phyloP scores from a whole-genome alignment of 2,888 invertebrate genomes.

The Steinernema carpocapsae region DNA sequence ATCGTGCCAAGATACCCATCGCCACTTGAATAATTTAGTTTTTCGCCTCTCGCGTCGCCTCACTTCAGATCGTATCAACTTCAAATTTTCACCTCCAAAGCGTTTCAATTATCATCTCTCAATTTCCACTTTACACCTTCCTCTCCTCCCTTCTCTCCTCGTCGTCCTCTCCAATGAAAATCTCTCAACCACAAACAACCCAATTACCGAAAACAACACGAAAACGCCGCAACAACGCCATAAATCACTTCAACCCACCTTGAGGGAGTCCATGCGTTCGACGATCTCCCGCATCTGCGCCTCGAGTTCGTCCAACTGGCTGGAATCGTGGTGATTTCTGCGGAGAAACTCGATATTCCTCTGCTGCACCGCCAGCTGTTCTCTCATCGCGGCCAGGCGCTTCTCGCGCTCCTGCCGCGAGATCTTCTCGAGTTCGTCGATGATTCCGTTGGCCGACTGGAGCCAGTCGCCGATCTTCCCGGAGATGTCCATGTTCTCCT shows the following conservation, averaged over 20 bases:
- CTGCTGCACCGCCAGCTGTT: conserved; percentile 29
- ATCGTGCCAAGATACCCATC: too few species aligned
- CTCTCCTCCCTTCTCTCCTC: too few species aligned
- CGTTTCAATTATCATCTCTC: too few species aligned
- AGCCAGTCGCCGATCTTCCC: conserved; percentile 39
- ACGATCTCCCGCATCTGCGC: conserved; percentile 29
- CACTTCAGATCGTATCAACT: too few species aligned
- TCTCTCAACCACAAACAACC: too few species aligned
- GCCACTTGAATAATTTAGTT: too few species aligned
- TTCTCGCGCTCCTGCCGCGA: conserved; percentile 32
- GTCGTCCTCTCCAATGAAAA: too few species aligned
- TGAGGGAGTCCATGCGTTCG: conserved; percentile 32
- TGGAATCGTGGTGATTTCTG: conserved; percentile 32
- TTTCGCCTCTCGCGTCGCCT: too few species aligned
- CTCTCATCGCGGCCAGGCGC: conserved; percentile 9
- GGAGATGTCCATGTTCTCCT: conserved; percentile 45
- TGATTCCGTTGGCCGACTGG: conserved; percentile 46
- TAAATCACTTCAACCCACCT: neutral
- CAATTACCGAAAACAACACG: too few species aligned
- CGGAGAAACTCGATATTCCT: conserved; percentile 27
- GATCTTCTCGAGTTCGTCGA: conserved; percentile 49
- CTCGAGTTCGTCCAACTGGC: conserved; percentile 28
- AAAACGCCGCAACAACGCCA: too few species aligned
- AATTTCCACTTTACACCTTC: too few species aligned
- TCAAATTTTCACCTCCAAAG: too few species aligned